Percentiles rank a stretch among this genome's conserved stretches.
Evolutionary conservation across 1,140 invertebrate genomes (phyloP).

Genomic region (Helicorthomorpha holstii): DNA sequence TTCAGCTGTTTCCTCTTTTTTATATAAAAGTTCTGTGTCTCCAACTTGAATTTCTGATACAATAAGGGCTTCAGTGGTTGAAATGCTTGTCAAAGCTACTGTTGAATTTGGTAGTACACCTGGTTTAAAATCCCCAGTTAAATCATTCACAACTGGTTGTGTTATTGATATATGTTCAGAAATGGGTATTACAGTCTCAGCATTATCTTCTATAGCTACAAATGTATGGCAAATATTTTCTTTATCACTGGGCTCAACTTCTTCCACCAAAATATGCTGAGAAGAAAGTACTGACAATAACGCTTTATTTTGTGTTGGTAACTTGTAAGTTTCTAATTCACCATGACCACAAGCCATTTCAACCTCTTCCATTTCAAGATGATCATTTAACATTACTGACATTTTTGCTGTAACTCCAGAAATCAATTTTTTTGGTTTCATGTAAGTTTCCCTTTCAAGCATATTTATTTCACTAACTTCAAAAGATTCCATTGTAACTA

Average conservation of each 20-base stretch:
- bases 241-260: conserved; percentile 12
- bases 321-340: conserved; percentile 8
- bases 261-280: conserved; percentile 12
- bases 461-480: neutral
- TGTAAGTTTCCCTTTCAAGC: neutral
- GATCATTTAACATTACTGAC: conserved; percentile 8
- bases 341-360: conserved; percentile 13
- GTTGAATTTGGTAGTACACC: neutral
- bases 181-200: neutral
- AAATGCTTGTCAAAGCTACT: neutral
- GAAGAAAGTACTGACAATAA: conserved; percentile 10
- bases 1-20: conserved; percentile 9
- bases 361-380: conserved; percentile 14
- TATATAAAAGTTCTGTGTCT: conserved; percentile 9
- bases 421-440: neutral
- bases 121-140: neutral
- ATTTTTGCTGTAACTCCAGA: conserved; percentile 5
- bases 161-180: neutral
- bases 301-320: conserved; percentile 9
- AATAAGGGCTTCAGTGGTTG: neutral
- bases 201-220: neutral
- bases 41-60: neutral
- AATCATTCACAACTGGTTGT: neutral
- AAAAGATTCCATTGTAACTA: neutral
- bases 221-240: conserved; percentile 4